A percentile compares a stretch with the other conserved stretches of the same genome.
Evolutionary conservation across 2,113 vertebrate species (phyloP).

Genomic region (Neofelis nebulosa): DNA sequence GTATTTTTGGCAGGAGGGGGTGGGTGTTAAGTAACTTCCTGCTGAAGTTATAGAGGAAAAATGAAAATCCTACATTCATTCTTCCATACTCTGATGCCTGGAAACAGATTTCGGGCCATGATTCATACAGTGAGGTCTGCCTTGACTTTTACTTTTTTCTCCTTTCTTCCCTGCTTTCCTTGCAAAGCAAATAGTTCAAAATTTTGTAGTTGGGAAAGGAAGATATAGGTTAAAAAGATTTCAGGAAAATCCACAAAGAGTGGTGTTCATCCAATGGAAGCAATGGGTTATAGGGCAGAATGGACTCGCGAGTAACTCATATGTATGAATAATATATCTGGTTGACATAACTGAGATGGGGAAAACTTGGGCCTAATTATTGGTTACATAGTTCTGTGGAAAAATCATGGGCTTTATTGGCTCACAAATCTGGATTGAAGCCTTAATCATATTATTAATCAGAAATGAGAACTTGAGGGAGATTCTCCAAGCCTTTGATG

Average conservation of each 20-base stretch:
- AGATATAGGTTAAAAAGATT: background rate
- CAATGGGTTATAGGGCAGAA: background rate
- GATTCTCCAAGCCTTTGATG: background rate
- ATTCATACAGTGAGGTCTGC: background rate
- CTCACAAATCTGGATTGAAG: background rate
- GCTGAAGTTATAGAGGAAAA: conserved; percentile 51
- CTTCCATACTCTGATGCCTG: conserved; percentile 7
- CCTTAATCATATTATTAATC: background rate
- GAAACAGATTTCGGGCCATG: background rate
- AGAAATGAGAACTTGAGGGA: background rate
- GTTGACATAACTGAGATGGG: background rate
- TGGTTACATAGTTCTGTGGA: background rate
- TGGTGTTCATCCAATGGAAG: background rate
- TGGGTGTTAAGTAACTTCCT: conserved; percentile 45
- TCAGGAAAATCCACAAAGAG: background rate
- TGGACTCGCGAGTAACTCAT: background rate
- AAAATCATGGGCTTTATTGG: background rate
- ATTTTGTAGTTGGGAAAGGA: background rate
- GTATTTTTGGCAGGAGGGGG: conserved; percentile 54
- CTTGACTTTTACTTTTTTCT: conserved; percentile 24
- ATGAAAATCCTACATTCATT: conserved; percentile 37
- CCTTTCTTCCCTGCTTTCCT: fast-evolving
- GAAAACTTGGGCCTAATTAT: background rate
- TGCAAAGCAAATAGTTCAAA: background rate
- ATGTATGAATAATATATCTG: background rate